phyloP scores from a whole-genome alignment of 2,797 vertebrate species.

The Pteronotus mesoamericanus region DNA sequence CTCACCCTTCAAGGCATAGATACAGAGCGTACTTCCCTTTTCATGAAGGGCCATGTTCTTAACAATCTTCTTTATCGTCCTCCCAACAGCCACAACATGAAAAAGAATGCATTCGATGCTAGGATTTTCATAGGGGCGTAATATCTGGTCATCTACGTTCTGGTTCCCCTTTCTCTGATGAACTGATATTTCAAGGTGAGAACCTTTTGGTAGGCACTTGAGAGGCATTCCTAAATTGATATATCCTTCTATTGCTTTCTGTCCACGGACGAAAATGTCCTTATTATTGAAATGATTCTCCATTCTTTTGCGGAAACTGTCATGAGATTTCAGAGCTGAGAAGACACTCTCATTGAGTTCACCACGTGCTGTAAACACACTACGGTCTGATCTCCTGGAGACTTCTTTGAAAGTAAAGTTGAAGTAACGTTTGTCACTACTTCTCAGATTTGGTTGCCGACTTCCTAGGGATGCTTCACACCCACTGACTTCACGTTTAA shows the following conservation, averaged over 20 bases:
- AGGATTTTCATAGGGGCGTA: neutral
- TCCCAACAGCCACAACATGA: neutral
- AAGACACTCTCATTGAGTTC: neutral
- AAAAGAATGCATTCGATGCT: neutral
- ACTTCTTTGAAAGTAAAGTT: neutral
- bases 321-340: neutral
- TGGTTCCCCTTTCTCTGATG: neutral
- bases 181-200: neutral
- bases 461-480: neutral
- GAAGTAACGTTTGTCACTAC: neutral
- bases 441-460: neutral
- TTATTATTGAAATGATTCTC: neutral
- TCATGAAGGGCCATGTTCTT: neutral
- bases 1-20: constrained; percentile 36
- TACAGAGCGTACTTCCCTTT: neutral
- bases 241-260: neutral
- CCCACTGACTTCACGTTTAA: neutral
- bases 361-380: neutral
- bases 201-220: neutral
- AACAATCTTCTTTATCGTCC: neutral
- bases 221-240: constrained; percentile 61
- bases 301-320: fast-evolving
- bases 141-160: neutral
- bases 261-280: neutral
- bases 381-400: neutral